These are phyloP conservation scores for Harpegnathos saltator DNA, from an alignment of 1,140 invertebrate genomes.

Conservation along the genomic window DNA sequence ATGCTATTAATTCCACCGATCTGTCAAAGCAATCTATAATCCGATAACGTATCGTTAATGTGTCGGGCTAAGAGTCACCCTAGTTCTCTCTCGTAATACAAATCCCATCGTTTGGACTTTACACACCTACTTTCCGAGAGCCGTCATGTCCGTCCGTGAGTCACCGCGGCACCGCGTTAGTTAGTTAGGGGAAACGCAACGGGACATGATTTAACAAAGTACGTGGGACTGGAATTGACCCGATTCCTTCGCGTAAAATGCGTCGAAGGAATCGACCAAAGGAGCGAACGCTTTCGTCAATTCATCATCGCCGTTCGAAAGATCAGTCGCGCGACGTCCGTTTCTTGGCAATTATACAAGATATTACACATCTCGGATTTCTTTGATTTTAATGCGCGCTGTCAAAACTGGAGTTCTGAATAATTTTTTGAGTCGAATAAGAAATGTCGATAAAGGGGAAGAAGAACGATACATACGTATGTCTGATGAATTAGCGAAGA, in stretches of 20 bases:
- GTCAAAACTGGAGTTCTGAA: too few species aligned
- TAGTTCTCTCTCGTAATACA: neutral
- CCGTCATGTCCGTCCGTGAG: neutral
- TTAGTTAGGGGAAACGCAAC: neutral
- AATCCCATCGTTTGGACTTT: neutral
- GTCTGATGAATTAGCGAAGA: too few species aligned
- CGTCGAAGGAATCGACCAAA: neutral
- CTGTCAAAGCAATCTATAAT: neutral
- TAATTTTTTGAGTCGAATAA: too few species aligned
- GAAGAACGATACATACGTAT: too few species aligned
- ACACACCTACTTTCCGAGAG: neutral
- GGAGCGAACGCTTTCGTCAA: neutral
- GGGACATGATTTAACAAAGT: neutral
- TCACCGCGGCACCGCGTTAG: neutral
- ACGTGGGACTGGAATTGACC: neutral
- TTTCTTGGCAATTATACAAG: too few species aligned
- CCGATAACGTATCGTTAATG: slow-evolving; percentile 9
- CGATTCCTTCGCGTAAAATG: neutral
- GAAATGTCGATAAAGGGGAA: too few species aligned
- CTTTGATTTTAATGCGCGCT: too few species aligned
- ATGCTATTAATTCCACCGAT: neutral
- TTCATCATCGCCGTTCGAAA: neutral
- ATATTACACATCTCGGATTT: too few species aligned
- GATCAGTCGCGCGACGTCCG: neutral
- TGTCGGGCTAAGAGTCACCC: neutral